These are phyloP conservation scores for Tadarida brasiliensis DNA, from an alignment of 2,797 vertebrate species.

Conservation along the genomic window DNA sequence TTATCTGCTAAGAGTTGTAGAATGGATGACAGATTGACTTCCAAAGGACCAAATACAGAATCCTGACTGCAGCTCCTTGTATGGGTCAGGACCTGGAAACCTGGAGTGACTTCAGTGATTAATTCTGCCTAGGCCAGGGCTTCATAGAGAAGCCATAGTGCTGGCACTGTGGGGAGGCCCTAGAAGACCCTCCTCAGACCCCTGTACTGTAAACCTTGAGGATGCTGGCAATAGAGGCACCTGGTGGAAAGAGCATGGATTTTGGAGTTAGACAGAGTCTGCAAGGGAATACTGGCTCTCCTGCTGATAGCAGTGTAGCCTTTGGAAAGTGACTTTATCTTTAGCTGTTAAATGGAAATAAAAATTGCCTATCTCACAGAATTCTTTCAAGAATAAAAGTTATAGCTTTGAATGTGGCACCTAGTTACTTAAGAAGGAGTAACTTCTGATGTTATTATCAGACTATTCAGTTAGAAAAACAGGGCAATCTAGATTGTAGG, in stretches of 20 bases:
- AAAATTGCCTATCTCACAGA: neutral
- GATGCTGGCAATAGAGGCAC: neutral
- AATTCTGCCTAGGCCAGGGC: neutral
- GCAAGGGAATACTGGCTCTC: neutral
- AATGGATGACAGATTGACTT: neutral
- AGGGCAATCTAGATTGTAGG: neutral
- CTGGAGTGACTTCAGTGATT: too few species aligned
- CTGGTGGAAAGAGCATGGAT: neutral
- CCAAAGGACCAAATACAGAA: neutral
- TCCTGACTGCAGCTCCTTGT: neutral
- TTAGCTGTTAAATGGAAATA: neutral
- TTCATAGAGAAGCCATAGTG: neutral
- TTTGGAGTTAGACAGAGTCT: neutral
- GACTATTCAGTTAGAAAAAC: neutral
- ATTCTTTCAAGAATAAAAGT: neutral
- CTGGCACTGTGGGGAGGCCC: neutral
- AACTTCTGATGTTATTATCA: neutral
- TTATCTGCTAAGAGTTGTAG: neutral
- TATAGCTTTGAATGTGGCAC: neutral
- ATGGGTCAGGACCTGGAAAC: neutral
- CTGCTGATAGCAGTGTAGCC: constrained; percentile 3
- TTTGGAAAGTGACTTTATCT: neutral
- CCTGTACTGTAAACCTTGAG: neutral
- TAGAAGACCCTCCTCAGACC: neutral
- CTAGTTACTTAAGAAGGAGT: neutral